Evolutionary conservation across 1,140 invertebrate species (phyloP).

Genomic region (Gerris buenoi): DNA sequence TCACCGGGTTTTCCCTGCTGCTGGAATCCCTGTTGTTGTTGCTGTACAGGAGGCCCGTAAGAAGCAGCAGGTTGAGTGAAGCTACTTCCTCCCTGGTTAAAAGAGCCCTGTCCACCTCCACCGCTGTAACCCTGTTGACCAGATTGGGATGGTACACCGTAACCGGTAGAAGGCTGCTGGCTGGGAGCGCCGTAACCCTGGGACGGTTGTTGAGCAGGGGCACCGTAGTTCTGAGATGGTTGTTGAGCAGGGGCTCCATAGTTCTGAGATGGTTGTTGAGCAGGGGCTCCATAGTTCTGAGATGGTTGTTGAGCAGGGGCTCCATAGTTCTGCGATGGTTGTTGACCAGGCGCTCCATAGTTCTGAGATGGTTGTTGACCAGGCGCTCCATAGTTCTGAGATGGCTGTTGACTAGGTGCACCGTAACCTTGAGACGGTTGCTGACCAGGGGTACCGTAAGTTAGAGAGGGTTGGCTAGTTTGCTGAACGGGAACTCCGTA

Average conservation of each 20-base stretch:
- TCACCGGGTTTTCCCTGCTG: neutral
- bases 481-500: conserved; percentile 4
- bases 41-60: neutral
- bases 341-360: neutral
- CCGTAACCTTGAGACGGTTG: neutral
- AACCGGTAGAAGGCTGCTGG: conserved; percentile 10
- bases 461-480: neutral
- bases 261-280: too few species aligned
- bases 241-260: conserved; percentile 7
- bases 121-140: neutral
- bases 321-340: neutral
- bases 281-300: neutral
- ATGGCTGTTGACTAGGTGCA: neutral
- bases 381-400: conserved; percentile 7
- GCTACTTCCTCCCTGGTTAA: neutral
- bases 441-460: neutral
- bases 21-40: neutral
- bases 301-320: neutral
- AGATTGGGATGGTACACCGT: conserved; percentile 11
- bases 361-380: neutral
- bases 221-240: conserved; percentile 8
- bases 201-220: conserved; percentile 13
- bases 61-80: neutral
- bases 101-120: neutral
- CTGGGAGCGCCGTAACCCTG: conserved; percentile 16